Conservation (phyloP, 2,888 invertebrate genomes). For the Globia sparganii region DNA sequence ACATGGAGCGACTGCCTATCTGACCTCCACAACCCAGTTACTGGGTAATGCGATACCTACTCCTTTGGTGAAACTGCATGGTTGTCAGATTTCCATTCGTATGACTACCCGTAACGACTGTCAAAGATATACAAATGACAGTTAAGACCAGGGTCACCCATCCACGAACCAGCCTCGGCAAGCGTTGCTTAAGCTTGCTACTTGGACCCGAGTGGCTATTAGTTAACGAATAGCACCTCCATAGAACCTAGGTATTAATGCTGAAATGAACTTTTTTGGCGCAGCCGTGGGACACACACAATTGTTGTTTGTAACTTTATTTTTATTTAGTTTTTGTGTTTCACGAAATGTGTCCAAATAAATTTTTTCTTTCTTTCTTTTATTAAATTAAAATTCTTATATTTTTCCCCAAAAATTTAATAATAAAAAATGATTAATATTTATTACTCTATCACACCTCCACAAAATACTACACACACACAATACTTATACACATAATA, state of each 20-base stretch:
- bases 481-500: neutral
- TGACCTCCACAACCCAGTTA: neutral
- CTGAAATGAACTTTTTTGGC: no score
- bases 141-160: neutral
- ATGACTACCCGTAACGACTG: neutral
- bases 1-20: no score
- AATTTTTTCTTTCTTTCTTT: no score
- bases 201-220: neutral
- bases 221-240: neutral
- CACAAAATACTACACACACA: conserved; percentile 27
- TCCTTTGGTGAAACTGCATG: neutral
- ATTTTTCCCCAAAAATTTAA: neutral
- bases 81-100: neutral
- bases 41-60: neutral
- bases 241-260: neutral
- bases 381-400: neutral
- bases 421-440: neutral
- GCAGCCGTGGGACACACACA: no score
- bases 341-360: no score
- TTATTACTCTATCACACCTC: conserved; percentile 5
- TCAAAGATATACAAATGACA: neutral
- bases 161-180: neutral
- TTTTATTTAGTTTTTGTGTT: no score
- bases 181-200: neutral
- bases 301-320: no score